A percentile compares a stretch with the other conserved stretches of the same genome.
Evolutionary conservation across 2,797 vertebrate genomes (phyloP).

Genomic region (Champsocephalus gunnari): DNA sequence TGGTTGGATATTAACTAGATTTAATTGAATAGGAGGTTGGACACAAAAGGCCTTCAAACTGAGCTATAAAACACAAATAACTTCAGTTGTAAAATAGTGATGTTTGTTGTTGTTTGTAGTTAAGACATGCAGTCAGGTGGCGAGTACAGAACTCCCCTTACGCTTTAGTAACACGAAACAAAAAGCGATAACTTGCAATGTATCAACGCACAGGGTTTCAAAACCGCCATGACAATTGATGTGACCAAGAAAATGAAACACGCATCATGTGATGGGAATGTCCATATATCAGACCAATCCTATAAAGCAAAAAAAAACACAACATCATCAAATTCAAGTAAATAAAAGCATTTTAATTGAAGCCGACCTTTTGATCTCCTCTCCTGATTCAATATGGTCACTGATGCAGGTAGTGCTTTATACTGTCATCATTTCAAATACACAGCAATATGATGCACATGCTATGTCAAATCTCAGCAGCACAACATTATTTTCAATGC

Average conservation of each 20-base stretch:
- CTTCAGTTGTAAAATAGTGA: neutral
- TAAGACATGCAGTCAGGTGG: neutral
- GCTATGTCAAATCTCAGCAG: too few relatives aligned
- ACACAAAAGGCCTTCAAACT: neutral
- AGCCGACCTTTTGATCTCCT: neutral
- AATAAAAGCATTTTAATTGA: neutral
- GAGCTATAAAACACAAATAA: neutral
- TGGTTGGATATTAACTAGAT: neutral
- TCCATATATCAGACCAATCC: neutral
- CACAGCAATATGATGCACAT: too few relatives aligned
- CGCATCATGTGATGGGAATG: neutral
- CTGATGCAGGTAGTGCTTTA: neutral
- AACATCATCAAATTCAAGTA: neutral
- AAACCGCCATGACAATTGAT: neutral
- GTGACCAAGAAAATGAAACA: constrained; percentile 1
- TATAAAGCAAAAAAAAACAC: neutral
- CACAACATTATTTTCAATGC: too few relatives aligned
- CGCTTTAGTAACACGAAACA: neutral
- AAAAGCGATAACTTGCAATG: neutral
- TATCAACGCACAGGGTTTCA: neutral
- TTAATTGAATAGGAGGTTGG: neutral
- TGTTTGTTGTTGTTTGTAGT: too few relatives aligned
- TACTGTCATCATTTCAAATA: neutral
- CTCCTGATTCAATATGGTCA: neutral
- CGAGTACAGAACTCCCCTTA: neutral